These are phyloP conservation scores for Notarius quadriscutis DNA, from an alignment of 2,113 vertebrate genomes.

Conservation along the genomic window DNA sequence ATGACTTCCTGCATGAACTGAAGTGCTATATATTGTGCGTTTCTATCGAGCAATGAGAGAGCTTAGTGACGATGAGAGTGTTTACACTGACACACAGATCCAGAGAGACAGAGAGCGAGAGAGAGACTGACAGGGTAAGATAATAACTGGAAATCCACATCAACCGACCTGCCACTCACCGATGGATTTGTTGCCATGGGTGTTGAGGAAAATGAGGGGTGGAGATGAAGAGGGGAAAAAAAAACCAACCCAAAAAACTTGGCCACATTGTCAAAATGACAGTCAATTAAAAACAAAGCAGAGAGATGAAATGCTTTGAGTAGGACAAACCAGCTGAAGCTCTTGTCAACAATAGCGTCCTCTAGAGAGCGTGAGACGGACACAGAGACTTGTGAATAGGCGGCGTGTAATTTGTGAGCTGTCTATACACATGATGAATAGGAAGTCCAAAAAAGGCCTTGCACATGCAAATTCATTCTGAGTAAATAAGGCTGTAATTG, in stretches of 20 bases:
- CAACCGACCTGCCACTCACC: slow-evolving; percentile 59
- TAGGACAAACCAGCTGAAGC: slow-evolving; percentile 59
- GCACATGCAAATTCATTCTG: slow-evolving; percentile 36
- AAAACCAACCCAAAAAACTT: slow-evolving; percentile 47
- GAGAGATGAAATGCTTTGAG: slow-evolving; percentile 57
- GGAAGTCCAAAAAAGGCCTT: slow-evolving; percentile 29
- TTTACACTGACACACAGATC: slow-evolving; percentile 42
- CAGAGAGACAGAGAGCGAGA: slow-evolving; percentile 54
- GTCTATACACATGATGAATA: slow-evolving; percentile 24
- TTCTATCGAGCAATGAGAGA: neutral
- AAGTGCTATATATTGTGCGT: neutral
- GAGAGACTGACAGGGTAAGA: slow-evolving; percentile 62
- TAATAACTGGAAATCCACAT: slow-evolving; percentile 68
- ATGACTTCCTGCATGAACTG: neutral
- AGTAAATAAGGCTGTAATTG: slow-evolving; percentile 47
- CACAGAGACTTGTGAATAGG: slow-evolving; percentile 15
- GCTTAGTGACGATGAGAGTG: slow-evolving; percentile 13
- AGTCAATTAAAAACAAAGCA: slow-evolving; percentile 68
- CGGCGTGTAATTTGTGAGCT: slow-evolving; percentile 25
- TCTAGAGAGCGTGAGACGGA: neutral
- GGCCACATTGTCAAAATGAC: slow-evolving; percentile 65
- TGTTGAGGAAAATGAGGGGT: slow-evolving; percentile 49
- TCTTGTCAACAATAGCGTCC: slow-evolving; percentile 49
- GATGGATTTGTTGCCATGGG: slow-evolving; percentile 72
- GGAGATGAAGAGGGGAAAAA: slow-evolving; percentile 56